phyloP scores from a whole-genome alignment of 1,140 invertebrate species.

The Drosophila teissieri region DNA sequence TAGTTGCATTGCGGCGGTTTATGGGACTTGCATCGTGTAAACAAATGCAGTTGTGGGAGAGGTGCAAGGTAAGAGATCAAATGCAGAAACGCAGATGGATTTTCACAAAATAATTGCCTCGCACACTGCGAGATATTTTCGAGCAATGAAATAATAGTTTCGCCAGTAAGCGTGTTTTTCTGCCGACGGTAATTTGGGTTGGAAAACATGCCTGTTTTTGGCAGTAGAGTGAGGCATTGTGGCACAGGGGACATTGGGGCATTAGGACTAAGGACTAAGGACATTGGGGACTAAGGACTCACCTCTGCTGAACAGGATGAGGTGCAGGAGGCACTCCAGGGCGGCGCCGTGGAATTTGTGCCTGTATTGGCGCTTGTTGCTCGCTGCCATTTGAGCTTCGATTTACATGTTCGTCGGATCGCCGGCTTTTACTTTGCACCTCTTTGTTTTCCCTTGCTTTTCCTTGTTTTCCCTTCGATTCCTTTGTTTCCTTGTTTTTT shows the following conservation, averaged over 20 bases:
- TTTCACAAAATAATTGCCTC: no score
- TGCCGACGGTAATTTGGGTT: not conserved
- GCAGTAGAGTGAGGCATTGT: no score
- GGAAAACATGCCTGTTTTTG: not conserved
- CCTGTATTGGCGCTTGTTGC: conserved; percentile 46
- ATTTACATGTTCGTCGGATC: conserved; percentile 54
- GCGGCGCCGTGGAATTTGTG: conserved; percentile 48
- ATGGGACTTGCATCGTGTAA: not conserved
- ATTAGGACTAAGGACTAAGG: conserved; percentile 19
- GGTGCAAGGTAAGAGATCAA: not conserved
- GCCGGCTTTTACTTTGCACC: conserved; percentile 3
- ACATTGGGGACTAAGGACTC: conserved; percentile 22
- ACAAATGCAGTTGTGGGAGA: not conserved
- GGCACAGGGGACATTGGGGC: not conserved
- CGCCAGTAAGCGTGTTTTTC: not conserved
- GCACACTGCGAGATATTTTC: not conserved
- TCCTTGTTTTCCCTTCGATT: no score
- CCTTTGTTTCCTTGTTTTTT: not conserved
- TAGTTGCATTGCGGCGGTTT: not conserved
- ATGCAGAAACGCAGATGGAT: not conserved
- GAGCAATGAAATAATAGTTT: not conserved
- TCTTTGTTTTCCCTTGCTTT: not conserved
- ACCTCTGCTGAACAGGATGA: conserved; percentile 62
- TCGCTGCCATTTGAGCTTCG: conserved; percentile 51
- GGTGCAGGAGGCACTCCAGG: conserved; percentile 61